These are phyloP conservation scores for Myopa testacea DNA, from an alignment of 2,888 invertebrate species.

Conservation along the genomic window DNA sequence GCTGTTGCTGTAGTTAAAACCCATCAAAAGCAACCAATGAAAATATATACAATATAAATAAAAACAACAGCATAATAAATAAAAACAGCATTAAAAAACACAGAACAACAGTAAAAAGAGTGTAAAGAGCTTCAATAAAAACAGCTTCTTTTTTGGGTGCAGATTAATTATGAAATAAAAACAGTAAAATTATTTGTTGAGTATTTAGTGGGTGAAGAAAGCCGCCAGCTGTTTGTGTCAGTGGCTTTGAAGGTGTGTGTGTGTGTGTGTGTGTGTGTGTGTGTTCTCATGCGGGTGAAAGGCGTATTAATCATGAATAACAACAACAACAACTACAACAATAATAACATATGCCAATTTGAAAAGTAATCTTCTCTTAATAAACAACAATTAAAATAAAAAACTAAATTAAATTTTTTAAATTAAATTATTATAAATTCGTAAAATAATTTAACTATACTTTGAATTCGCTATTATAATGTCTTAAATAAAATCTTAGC, in stretches of 20 bases:
- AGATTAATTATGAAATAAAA: constrained; percentile 33
- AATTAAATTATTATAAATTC: too few relatives aligned
- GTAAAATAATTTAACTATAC: too few relatives aligned
- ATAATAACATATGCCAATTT: not conserved
- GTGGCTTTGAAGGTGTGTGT: not conserved
- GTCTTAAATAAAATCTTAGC: too few relatives aligned
- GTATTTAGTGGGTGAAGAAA: constrained; percentile 23
- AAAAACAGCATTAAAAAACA: not conserved
- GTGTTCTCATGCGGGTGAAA: not conserved
- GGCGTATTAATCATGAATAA: constrained; percentile 9
- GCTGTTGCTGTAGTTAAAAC: not conserved
- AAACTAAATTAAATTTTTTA: not conserved
- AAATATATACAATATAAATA: not conserved
- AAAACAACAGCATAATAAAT: constrained; percentile 3
- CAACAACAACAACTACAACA: not conserved
- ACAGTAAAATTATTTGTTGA: not conserved
- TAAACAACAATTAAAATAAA: not conserved
- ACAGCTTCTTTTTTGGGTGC: constrained; percentile 29
- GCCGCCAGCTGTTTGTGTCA: not conserved
- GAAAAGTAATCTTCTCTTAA: not conserved
- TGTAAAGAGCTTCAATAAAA: constrained; percentile 8
- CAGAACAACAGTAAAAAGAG: not conserved
- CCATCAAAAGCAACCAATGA: not conserved
- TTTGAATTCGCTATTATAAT: too few relatives aligned
- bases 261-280: not conserved